Base-by-base conservation (phyloP, 2,113 vertebrate genomes). In the Rhinichthys klamathensis region DNA sequence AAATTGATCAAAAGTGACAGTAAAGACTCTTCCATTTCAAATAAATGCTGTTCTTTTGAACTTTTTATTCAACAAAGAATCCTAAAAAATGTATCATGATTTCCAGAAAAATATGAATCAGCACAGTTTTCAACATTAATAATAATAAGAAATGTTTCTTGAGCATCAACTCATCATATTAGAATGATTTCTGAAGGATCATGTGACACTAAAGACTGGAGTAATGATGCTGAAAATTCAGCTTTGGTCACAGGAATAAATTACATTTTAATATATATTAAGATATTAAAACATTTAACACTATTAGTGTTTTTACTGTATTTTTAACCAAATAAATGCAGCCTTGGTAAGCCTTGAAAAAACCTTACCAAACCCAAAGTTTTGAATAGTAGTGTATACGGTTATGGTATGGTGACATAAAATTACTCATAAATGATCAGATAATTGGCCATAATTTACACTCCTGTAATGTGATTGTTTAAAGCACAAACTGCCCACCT, bases 401-500 rank as follows among this genome's bases (percentile, higher is more conserved):
- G 5, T 16, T 30, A 65, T 41, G 8, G 41, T 41, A 41, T 41
- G 8, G 41, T 41, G 30, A 9, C 1, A 18, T 35, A 35, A 69
- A 18, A 69, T 35, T 13, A 16, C 15, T 67, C 63, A 32, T 32
- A 21, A 69, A 32, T 67, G 1, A 65, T 30, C 16, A 7, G 61
- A 67, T 41, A 32, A 11, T 38, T 38, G 67, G 0, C 65, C 7
- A 9, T 35, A 35, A 18, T 21, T 38, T 3, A 69, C 67, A 69
- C 32, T 38, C 1, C 32, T 38, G 18, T 23, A 18, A 27, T 12
- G 18, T 10, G 25, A 30, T 32, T 32, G 46, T 63, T 6, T 63
- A 1, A 16, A 58, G 46, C 54, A 76, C 46, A 76, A 21, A 54
- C 0, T 18, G 16, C 85, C 6, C 86, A 98, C 98, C 98, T 96